Conservation (phyloP, 2,888 invertebrate genomes). For the Zhengitettix transpicula region DNA sequence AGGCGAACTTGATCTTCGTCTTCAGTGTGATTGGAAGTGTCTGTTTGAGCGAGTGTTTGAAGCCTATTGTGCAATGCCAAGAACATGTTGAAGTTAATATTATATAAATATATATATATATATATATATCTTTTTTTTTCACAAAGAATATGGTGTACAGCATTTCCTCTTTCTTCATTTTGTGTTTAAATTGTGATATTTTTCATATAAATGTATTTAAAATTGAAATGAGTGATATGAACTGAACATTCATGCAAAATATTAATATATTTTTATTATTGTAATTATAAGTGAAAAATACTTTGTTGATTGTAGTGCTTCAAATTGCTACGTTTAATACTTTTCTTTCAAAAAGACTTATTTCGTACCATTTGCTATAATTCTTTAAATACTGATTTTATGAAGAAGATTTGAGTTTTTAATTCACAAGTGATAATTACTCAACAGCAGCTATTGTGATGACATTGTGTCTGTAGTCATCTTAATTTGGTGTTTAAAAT, state of each 20-base stretch:
- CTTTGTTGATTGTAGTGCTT: background rate
- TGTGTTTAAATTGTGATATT: slow-evolving; percentile 9
- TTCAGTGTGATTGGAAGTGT: background rate
- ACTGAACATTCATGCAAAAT: background rate
- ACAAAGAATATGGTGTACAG: slow-evolving; percentile 4
- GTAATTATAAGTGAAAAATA: background rate
- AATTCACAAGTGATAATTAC: background rate
- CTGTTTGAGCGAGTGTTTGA: slow-evolving; percentile 1
- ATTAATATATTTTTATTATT: no score
- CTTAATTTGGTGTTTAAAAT: no score
- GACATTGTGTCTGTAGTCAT: no score
- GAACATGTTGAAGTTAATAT: slow-evolving; percentile 15
- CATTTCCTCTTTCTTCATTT: background rate
- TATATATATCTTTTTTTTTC: slow-evolving; percentile 27
- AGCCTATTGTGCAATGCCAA: slow-evolving; percentile 10
- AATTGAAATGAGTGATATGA: background rate
- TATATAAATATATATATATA: slow-evolving; percentile 24
- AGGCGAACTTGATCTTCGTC: background rate
- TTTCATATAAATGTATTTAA: slow-evolving; percentile 1
- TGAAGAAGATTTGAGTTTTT: background rate
- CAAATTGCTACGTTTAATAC: background rate
- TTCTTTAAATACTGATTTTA: background rate
- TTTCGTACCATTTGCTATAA: background rate
- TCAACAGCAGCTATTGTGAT: background rate
- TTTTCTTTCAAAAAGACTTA: background rate